Base-by-base conservation (phyloP, 1,140 invertebrate species). In the Scaptodrosophila lebanonensis region DNA sequence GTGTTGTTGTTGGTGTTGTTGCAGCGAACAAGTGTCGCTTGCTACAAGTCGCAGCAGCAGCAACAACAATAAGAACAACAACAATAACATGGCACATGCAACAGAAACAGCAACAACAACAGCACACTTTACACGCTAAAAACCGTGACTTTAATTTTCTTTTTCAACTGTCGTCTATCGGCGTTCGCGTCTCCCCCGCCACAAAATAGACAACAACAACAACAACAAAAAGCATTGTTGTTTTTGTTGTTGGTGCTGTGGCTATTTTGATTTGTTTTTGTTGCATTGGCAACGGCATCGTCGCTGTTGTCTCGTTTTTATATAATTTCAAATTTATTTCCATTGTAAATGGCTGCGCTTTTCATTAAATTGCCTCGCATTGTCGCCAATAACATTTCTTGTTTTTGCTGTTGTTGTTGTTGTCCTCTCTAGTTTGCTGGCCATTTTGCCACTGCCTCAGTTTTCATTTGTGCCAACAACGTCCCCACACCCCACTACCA, bases 111-210 rank as follows among this genome's bases (percentile, higher is more conserved):
- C 54, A 12, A 17, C 53, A 11, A 22, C 40, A 25, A 25, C 33
- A 9, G 63, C 52, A 73, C 73, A 70, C 75, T 79, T 79, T 79
- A 79, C 73, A 79, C 73, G 75, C 75, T 75, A 66, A 45, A 79
- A 79, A 79, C 75, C 75, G 75, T 79, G 75, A 79, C 75, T 79
- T 79, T 79, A 79, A 79, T 79, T 79, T 79, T 75, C 75, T 82
- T 72, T 61, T 35, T 42, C 50, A 33, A 40, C 27, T 42, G 22
- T 8, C 22, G 8, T 25, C 8, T 25, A 42, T 18, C 36, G 1
- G 9, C 35, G 15, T 33, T 32, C 12, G 20, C 27, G 20, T 39
- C 25, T 39, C 58, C 18, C 20, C 50, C 50, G 18, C 32, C 22
- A 6, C 9, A 16, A 35, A 17, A 18, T 36, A n/a, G n/a, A n/a